Evolutionary conservation across 2,888 invertebrate genomes (phyloP).

Genomic region (Hemithea aestivaria): DNA sequence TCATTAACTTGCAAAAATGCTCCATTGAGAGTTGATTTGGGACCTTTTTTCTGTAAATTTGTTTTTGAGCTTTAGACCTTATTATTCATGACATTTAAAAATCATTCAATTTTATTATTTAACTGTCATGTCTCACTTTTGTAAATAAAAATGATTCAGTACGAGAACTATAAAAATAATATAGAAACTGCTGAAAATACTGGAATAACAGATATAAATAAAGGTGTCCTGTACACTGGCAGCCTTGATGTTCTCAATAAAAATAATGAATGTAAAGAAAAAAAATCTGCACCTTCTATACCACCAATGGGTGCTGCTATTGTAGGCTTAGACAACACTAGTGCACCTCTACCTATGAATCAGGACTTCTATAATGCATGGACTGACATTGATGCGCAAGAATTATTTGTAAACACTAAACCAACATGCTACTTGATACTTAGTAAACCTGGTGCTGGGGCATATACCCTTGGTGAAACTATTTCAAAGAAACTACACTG

Average conservation of each 20-base stretch:
- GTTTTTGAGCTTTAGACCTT: background rate
- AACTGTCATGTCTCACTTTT: too few species aligned
- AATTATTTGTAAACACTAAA: conserved; percentile 62
- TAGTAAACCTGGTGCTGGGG: conserved; percentile 79
- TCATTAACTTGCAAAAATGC: too few species aligned
- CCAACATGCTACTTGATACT: conserved; percentile 80
- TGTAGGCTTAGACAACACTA: conserved; percentile 60
- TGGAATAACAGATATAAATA: conserved; percentile 36
- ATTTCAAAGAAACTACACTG: conserved; percentile 79
- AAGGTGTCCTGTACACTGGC: conserved; percentile 40
- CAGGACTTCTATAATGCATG: conserved; percentile 51
- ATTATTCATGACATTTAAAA: too few species aligned
- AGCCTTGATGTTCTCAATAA: conserved; percentile 30
- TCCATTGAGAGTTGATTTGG: too few species aligned
- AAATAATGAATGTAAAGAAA: conserved; percentile 4
- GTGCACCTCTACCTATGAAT: conserved; percentile 40
- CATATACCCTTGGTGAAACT: conserved; percentile 72
- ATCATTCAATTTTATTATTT: too few species aligned
- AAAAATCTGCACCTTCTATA: conserved; percentile 14
- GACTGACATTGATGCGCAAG: conserved; percentile 74
- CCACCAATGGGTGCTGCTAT: conserved; percentile 53
- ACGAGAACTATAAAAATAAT: conserved; percentile 40
- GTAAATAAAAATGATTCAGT: conserved; percentile 35
- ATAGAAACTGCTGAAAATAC: conserved; percentile 41
- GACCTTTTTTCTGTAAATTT: too few species aligned